Base-by-base conservation (phyloP, 2,113 vertebrate genomes). In the Conger conger region DNA sequence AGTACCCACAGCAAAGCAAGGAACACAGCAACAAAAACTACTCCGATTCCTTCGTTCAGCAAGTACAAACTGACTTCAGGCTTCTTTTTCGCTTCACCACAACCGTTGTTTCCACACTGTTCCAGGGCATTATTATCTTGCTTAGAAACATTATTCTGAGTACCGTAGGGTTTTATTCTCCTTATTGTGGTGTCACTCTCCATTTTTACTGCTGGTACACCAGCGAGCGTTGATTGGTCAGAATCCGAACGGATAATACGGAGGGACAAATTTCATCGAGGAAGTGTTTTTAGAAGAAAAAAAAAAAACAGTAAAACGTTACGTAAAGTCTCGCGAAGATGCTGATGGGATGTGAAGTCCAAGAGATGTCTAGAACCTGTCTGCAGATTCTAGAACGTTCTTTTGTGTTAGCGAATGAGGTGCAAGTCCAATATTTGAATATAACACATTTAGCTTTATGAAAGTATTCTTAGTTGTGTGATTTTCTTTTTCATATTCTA, bases 161-260 rank as follows among this genome's bases (percentile, higher is more conserved):
- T 85, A 77, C 85, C 89, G 17, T 85, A 81, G 20, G 89, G 6
- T 89, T 93, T 93, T 86, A 93, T 85, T 89, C 95, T 93, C 87
- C 95, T 87, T 83, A 96, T 80, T 11, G 94, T 84, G 80, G 91
- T 93, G 86, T 94, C 95, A 85, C 90, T 93, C 88, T 96, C 95
- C 95, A 96, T 96, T 77, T 91, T 92, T 81, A 90, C 63, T 86
- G 89, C 86, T 68, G 40, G 87, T 80, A 87, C 87, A 91, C 89
- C 87, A 83, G 84, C 87, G 53, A 80, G 83, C 80, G 80, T 88
- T 86, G 85, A 82, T 85, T 68, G 53, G 82, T 80, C 85, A 82
- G 88, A 60, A 37, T 54, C 57, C 17, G 23, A 77, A 95, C 93
- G 92, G 93, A 82, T 83, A 68, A 80, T 79, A 63, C 79, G 15